Evolutionary conservation across 2,113 vertebrate species (phyloP).

Genomic region (Gallinago paraguaiae): DNA sequence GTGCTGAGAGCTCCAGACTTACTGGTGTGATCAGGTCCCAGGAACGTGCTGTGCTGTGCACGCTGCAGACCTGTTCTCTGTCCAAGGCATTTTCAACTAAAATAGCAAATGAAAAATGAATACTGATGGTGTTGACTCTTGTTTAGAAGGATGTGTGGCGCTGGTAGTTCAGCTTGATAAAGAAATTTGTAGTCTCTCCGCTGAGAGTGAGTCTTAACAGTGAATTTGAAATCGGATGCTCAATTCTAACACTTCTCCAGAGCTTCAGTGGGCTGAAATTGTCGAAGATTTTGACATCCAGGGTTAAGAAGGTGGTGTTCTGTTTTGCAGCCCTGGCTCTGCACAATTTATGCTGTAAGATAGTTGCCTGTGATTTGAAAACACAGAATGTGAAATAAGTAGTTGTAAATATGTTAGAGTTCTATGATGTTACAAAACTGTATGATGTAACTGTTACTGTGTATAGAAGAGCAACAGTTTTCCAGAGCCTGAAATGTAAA

Average conservation of each 20-base stretch:
- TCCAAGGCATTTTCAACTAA: background rate
- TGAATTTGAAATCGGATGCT: background rate
- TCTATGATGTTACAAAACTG: background rate
- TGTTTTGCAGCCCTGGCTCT: background rate
- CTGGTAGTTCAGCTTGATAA: background rate
- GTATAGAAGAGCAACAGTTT: background rate
- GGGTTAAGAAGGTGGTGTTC: background rate
- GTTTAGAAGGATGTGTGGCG: background rate
- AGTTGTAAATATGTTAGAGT: background rate
- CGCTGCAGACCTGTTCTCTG: background rate
- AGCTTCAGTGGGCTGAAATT: background rate
- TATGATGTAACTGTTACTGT: background rate
- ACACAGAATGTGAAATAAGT: background rate
- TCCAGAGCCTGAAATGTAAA: fast-evolving
- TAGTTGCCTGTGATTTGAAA: background rate
- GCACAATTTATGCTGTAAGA: background rate
- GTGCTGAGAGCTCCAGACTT: background rate
- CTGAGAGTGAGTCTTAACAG: background rate
- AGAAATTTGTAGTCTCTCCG: background rate
- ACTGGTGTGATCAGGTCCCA: too few species aligned
- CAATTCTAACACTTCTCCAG: background rate
- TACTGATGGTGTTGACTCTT: fast-evolving
- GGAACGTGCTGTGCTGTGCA: background rate
- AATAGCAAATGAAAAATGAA: background rate
- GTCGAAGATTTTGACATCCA: background rate